Evolutionary conservation across 2,888 invertebrate species (phyloP), one percentile per base, ranked within the genome.

Genomic region (Teleiodes luculella): DNA sequence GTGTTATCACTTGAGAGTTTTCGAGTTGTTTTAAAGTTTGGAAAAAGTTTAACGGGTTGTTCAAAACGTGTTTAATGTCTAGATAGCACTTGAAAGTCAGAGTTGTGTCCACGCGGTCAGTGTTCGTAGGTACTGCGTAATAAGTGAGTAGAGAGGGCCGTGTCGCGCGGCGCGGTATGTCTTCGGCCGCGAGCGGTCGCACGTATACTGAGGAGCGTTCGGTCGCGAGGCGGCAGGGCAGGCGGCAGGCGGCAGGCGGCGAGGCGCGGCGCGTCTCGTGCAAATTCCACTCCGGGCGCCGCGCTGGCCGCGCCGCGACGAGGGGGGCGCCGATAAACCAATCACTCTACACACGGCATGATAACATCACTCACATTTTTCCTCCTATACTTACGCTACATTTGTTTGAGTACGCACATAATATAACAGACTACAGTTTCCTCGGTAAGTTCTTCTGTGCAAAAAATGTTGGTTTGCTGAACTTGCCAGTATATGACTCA

Each of bases 201-300:
- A 85, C 83, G 84, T 81, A 86, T 81, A 88, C 88, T 88, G 85
- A 85, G 84, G n/a, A n/a, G n/a, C n/a, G n/a, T n/a, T n/a, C n/a
- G n/a, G n/a, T n/a, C n/a, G n/a, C n/a, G n/a, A n/a, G n/a, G n/a
- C n/a, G n/a, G n/a, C 69, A 77, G 75, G 74, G 77, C 24, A 18
- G 39, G 1, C 39, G 1, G 39, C 0, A 8, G 10, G 39, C 18
- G 39, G 18, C 10, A 20, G 39, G 79, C 20, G 20, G 10, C 10
- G 11, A 82, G 80, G 80, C 84, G 79, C 83, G 72, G 66, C 78
- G 80, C 74, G 76, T 78, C 74, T 41, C 45, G 53, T 50, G 47
- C 53, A 65, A 61, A 67, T 66, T 67, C 67, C 69, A 62, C 61
- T 58, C 61, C 61, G 79, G 73, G 83, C 56, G 70, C 69, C 70